Evolutionary conservation across 2,797 vertebrate species (phyloP).

Genomic region (Catharus ustulatus): DNA sequence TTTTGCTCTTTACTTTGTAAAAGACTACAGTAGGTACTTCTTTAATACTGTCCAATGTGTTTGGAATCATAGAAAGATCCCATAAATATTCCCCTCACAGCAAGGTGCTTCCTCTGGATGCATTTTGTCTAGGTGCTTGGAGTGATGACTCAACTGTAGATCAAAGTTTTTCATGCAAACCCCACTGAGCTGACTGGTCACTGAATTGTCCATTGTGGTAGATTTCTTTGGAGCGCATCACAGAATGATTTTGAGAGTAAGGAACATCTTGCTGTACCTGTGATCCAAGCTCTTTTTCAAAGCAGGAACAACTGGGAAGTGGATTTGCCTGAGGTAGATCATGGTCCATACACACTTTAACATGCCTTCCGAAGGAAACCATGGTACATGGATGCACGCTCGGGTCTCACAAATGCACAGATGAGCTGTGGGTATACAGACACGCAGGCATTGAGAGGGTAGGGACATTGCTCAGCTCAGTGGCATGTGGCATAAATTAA

Average conservation of each 20-base stretch:
- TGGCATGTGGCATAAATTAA: background rate
- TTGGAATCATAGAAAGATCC: background rate
- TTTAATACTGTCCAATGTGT: background rate
- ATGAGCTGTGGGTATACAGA: background rate
- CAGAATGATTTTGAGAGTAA: background rate
- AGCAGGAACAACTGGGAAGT: background rate
- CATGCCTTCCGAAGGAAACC: background rate
- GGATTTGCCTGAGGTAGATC: background rate
- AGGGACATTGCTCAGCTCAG: background rate
- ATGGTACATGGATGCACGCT: background rate
- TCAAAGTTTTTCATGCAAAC: background rate
- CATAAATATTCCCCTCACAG: background rate
- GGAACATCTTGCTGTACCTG: background rate
- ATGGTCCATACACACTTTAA: background rate
- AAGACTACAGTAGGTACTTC: background rate
- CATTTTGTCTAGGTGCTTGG: background rate
- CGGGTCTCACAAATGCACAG: background rate
- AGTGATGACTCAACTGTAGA: background rate
- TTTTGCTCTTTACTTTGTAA: background rate
- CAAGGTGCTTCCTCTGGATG: background rate
- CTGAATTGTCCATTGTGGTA: background rate
- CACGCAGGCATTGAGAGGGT: background rate
- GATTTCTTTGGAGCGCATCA: background rate
- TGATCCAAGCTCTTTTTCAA: background rate
- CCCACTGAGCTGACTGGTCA: background rate